phyloP scores from a whole-genome alignment of 2,888 invertebrate species.

The Polia nebulosa region DNA sequence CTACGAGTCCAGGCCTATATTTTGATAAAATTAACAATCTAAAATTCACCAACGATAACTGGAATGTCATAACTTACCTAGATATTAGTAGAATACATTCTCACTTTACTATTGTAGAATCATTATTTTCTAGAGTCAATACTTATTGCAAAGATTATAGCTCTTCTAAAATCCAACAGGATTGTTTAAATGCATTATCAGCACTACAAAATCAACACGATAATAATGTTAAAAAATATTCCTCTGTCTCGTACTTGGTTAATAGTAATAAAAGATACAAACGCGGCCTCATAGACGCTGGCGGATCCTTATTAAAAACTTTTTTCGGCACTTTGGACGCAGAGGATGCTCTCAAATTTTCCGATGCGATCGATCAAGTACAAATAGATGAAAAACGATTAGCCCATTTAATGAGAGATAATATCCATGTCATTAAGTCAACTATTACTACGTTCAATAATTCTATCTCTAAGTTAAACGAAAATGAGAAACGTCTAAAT shows the following conservation, averaged over 20 bases:
- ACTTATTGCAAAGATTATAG: neutral
- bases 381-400: neutral
- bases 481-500: neutral
- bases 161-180: neutral
- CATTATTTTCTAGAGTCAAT: neutral
- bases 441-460: neutral
- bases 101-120: slow-evolving; percentile 4
- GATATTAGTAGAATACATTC: slow-evolving; percentile 1
- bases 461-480: neutral
- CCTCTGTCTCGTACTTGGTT: neutral
- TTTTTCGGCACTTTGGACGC: neutral
- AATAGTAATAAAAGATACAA: neutral
- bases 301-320: neutral
- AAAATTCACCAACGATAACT: slow-evolving; percentile 8
- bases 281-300: neutral
- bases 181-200: neutral
- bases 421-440: neutral
- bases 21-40: neutral
- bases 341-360: neutral
- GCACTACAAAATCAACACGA: neutral
- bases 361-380: no score
- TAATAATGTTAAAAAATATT: neutral
- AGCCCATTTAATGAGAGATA: neutral
- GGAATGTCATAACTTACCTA: slow-evolving; percentile 13
- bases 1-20: neutral